phyloP scores from a whole-genome alignment of 2,888 invertebrate species.

The Drosophila bunnanda region DNA sequence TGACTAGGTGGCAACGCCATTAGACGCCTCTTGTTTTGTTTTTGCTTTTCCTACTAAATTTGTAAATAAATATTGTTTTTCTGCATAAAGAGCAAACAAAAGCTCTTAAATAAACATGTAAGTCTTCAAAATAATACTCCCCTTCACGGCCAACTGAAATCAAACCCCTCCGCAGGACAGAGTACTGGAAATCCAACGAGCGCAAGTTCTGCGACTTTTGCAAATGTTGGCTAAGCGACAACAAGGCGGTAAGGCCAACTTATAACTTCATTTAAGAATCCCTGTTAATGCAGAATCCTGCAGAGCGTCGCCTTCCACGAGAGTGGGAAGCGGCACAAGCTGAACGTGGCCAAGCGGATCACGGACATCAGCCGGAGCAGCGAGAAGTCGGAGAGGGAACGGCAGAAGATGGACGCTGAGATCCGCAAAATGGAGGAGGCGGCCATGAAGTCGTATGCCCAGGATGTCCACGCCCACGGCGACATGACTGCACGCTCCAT shows the following conservation, averaged over 20 bases:
- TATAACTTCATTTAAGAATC: not conserved
- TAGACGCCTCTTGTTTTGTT: too few relatives aligned
- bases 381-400: conserved; percentile 91
- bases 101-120: conserved; percentile 38
- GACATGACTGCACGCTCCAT: conserved; percentile 83
- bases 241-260: conserved; percentile 90
- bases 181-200: conserved; percentile 98
- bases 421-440: conserved; percentile 95
- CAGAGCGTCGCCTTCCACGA: conserved; percentile 98
- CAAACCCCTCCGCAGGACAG: conserved; percentile 88
- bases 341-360: conserved; percentile 94
- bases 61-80: conserved; percentile 10
- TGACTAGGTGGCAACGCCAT: conserved; percentile 13
- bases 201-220: conserved; percentile 98
- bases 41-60: not conserved
- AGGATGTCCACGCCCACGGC: conserved; percentile 88
- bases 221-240: conserved; percentile 99
- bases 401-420: conserved; percentile 91
- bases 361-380: conserved; percentile 94
- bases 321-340: conserved; percentile 95
- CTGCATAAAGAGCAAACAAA: not conserved
- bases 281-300: not conserved
- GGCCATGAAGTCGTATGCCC: conserved; percentile 94
- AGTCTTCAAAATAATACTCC: conserved; percentile 37
- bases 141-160: too few relatives aligned